Conservation (phyloP, 1,140 invertebrate genomes). For the Bombus difficillimus region DNA sequence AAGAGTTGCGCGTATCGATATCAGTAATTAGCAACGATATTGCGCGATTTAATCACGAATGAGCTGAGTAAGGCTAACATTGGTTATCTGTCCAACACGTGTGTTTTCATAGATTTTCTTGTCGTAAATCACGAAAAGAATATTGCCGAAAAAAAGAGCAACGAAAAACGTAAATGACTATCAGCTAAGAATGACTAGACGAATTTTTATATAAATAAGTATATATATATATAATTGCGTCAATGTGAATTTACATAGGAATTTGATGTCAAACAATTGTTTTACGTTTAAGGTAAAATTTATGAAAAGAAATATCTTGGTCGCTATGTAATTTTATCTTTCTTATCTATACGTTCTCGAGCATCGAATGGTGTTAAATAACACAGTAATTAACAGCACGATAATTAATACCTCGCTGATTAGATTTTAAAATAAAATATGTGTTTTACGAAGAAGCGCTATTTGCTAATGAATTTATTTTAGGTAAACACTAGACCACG, state of each 20-base stretch:
- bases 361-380: not conserved
- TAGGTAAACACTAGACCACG: too few species aligned
- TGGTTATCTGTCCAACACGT: constrained; percentile 10
- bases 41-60: constrained; percentile 9
- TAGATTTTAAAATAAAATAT: not conserved
- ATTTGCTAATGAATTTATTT: not conserved
- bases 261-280: not conserved
- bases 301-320: not conserved
- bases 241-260: not conserved
- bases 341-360: not conserved
- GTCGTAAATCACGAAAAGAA: not conserved
- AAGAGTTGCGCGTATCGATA: not conserved
- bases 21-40: not conserved
- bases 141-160: not conserved
- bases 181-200: not conserved
- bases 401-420: not conserved
- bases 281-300: not conserved
- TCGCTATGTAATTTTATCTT: not conserved
- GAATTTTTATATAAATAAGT: not conserved
- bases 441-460: not conserved
- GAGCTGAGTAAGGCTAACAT: not conserved
- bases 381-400: not conserved
- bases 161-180: not conserved
- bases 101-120: constrained; percentile 21
- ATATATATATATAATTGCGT: not conserved